Evolutionary conservation across 1,140 invertebrate genomes (phyloP).

Genomic region (Drosophila asahinai): DNA sequence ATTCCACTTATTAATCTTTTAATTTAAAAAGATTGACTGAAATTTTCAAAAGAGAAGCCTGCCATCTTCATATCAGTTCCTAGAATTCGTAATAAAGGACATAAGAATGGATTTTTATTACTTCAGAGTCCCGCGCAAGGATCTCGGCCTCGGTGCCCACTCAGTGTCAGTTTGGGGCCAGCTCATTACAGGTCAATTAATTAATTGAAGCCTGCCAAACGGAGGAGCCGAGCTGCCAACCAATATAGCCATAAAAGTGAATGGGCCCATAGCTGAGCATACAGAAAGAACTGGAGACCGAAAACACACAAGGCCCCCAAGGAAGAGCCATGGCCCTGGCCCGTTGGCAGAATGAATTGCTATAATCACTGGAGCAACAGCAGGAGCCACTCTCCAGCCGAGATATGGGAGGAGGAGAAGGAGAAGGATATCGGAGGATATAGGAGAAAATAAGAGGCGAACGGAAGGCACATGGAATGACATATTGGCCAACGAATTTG

Average conservation of each 20-base stretch:
- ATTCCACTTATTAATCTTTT: background rate
- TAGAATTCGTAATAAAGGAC: background rate
- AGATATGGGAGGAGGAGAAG: background rate
- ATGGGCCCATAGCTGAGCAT: constrained; percentile 24
- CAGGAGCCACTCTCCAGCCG: constrained; percentile 6
- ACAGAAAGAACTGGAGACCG: constrained; percentile 7
- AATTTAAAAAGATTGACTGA: background rate
- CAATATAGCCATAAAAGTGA: constrained; percentile 60
- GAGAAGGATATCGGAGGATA: background rate
- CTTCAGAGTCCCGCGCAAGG: background rate
- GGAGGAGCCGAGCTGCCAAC: constrained; percentile 9
- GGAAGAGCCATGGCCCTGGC: constrained; percentile 14
- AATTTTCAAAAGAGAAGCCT: constrained; percentile 2
- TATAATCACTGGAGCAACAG: constrained; percentile 45
- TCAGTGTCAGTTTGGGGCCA: constrained; percentile 29
- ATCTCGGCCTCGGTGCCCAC: background rate
- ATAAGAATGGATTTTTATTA: constrained; percentile 12
- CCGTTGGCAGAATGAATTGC: constrained; percentile 49
- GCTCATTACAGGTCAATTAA: constrained; percentile 63
- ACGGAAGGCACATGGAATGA: constrained; percentile 30
- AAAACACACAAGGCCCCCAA: background rate
- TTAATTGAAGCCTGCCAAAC: constrained; percentile 58
- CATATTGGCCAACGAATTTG: constrained; percentile 57
- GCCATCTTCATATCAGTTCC: background rate
- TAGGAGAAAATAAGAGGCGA: background rate